Evolutionary conservation across 2,113 vertebrate species (phyloP), one percentile per base, ranked within the genome.

Genomic region (Gymnarchus niloticus): DNA sequence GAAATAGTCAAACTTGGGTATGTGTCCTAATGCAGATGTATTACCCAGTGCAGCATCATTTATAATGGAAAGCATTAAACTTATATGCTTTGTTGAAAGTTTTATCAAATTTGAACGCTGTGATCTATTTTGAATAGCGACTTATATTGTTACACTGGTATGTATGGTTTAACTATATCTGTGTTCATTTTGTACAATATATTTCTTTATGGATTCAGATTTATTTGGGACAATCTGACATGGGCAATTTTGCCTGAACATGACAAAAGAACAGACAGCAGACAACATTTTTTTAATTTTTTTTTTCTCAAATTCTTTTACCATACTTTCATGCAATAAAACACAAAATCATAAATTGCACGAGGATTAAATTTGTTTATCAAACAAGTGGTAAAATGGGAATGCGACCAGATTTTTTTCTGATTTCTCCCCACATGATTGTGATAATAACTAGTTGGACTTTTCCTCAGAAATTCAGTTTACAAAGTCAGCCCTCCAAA

Each of bases 51-150:
- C 94, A 91, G 89, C 95, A 94, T 95, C 82, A 86, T 76, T 91
- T 91, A 93, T 94, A 96, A 94, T 94, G 94, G 93, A 95, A 93
- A 91, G 92, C 92, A 93, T 94, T 94, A 93, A 91, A 92, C 91
- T 91, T 59, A 77, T 91, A 93, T 88, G 92, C 92, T 91, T 91
- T 93, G 93, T 94, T 95, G 94, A 89, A 90, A 89, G 33, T 41
- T 73, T 37, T 73, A 73, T 73, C 12, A 73, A 41, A 73, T 73
- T 73, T 33, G 33, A 73, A 73, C 41, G 65, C 65, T 73, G 65
- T 19, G 33, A 1, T 92, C 92, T 92, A 87, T 89, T 57, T 81
- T 57, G 44, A 80, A 44, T 59, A 51, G 25, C 23, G 41, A 17
- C 28, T 33, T 73, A 73, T 37, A 73, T 5, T 7, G 33, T 73